Evolutionary conservation across 2,797 vertebrate genomes (phyloP).

Genomic region (Enteromius unitaeniatus): DNA sequence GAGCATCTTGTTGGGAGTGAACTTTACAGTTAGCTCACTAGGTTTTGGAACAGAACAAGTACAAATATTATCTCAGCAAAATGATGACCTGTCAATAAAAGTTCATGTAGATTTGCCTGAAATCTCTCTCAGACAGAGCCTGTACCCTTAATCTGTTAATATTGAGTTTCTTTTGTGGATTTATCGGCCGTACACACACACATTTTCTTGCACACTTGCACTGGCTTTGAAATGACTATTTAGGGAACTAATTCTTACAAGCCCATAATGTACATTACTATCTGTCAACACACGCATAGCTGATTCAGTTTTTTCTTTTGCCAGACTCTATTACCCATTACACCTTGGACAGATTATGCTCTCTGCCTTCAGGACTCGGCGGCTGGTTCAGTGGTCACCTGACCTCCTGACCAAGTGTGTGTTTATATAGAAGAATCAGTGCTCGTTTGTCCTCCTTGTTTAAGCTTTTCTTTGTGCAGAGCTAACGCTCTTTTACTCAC

Average conservation of each 20-base stretch:
- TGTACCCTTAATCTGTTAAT: not conserved
- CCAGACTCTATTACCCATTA: constrained; percentile 45
- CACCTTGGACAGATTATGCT: constrained; percentile 28
- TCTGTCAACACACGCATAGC: not conserved
- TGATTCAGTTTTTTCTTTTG: constrained; percentile 8
- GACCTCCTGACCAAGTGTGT: constrained; percentile 40
- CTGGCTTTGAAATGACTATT: not conserved
- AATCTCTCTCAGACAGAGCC: not conserved
- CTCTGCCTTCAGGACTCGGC: constrained; percentile 39
- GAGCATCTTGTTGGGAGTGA: not conserved
- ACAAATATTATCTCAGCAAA: constrained; percentile 3
- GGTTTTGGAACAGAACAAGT: not conserved
- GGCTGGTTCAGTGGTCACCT: constrained; percentile 51
- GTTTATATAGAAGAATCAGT: constrained; percentile 21
- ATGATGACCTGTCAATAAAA: not conserved
- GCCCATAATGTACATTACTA: constrained; percentile 8
- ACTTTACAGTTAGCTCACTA: not conserved
- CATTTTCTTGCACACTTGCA: not conserved
- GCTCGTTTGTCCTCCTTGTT: constrained; percentile 19
- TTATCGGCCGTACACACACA: not conserved
- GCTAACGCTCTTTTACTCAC: not conserved
- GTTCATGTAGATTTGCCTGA: not conserved
- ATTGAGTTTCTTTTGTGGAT: not conserved
- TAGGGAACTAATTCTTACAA: not conserved
- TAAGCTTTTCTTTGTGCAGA: constrained; percentile 3